Percentiles rank a stretch among this genome's conserved stretches.
These are phyloP conservation scores for Psix sp. DNA, from an alignment of 1,140 invertebrate genomes.

Conservation along the genomic window DNA sequence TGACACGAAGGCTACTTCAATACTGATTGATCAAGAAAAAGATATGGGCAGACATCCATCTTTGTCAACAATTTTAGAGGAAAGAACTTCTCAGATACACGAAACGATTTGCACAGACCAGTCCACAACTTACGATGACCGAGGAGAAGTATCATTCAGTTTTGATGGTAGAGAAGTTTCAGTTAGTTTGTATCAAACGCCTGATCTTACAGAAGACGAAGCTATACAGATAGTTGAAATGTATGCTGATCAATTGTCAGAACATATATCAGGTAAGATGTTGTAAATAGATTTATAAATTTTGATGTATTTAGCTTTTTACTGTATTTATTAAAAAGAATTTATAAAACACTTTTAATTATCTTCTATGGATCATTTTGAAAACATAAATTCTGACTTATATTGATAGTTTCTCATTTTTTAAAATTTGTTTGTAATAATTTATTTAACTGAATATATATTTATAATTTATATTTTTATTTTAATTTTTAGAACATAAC, in stretches of 20 bases:
- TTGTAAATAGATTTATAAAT: too few species aligned
- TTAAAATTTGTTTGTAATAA: too few species aligned
- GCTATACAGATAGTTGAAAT: slow-evolving; percentile 94
- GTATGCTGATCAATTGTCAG: slow-evolving; percentile 94
- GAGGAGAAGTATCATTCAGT: slow-evolving; percentile 90
- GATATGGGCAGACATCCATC: slow-evolving; percentile 86
- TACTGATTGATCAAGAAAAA: slow-evolving; percentile 58
- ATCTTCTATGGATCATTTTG: too few species aligned
- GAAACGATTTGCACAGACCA: slow-evolving; percentile 87
- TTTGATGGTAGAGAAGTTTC: slow-evolving; percentile 95
- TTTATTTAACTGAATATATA: too few species aligned
- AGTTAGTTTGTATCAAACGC: slow-evolving; percentile 92
- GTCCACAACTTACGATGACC: slow-evolving; percentile 84
- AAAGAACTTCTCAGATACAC: slow-evolving; percentile 90
- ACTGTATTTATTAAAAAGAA: too few species aligned
- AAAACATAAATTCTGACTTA: too few species aligned
- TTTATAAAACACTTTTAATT: too few species aligned
- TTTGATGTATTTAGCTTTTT: too few species aligned
- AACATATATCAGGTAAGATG: slow-evolving; percentile 85
- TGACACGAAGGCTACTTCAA: slow-evolving; percentile 34
- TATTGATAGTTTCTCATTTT: too few species aligned
- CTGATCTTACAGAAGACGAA: slow-evolving; percentile 93
- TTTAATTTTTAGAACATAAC: slow-evolving; percentile 81
- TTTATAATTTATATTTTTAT: background rate
- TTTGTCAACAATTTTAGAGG: slow-evolving; percentile 92